phyloP scores from a whole-genome alignment of 2,113 vertebrate genomes.

The Oreamnos americanus region DNA sequence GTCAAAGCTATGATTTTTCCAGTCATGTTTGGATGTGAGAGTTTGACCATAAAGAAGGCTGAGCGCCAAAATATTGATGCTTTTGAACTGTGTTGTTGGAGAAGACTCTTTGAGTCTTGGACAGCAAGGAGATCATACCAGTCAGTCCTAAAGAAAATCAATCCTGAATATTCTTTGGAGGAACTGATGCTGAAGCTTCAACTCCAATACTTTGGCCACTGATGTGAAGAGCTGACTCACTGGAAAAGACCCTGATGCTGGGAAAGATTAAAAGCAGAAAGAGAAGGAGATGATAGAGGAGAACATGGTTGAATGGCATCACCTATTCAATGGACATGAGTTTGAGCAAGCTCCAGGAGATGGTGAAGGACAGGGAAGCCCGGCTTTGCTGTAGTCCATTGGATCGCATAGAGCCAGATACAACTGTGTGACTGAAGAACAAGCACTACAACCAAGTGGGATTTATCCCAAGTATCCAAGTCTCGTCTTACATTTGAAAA shows the following conservation, averaged over 20 bases:
- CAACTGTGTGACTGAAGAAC: no score
- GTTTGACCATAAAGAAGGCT: not conserved
- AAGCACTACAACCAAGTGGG: no score
- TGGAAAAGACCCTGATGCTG: not conserved
- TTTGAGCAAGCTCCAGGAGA: no score
- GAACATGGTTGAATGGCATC: no score
- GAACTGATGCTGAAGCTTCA: not conserved
- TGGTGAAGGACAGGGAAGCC: no score
- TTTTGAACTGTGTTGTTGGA: not conserved
- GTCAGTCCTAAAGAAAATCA: not conserved
- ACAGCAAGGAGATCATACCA: not conserved
- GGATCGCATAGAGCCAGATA: no score
- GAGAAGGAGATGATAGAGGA: no score
- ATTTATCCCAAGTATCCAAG: no score
- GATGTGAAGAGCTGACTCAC: not conserved
- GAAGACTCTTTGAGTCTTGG: not conserved
- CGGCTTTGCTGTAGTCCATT: no score
- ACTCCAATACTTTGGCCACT: not conserved
- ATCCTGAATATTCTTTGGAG: not conserved
- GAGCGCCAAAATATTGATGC: fast-evolving
- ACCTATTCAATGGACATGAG: no score
- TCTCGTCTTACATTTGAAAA: no score
- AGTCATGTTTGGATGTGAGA: not conserved
- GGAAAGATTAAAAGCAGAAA: not conserved
- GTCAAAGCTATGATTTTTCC: not conserved